phyloP scores from a whole-genome alignment of 2,888 invertebrate genomes.

The Achlya flavicornis region DNA sequence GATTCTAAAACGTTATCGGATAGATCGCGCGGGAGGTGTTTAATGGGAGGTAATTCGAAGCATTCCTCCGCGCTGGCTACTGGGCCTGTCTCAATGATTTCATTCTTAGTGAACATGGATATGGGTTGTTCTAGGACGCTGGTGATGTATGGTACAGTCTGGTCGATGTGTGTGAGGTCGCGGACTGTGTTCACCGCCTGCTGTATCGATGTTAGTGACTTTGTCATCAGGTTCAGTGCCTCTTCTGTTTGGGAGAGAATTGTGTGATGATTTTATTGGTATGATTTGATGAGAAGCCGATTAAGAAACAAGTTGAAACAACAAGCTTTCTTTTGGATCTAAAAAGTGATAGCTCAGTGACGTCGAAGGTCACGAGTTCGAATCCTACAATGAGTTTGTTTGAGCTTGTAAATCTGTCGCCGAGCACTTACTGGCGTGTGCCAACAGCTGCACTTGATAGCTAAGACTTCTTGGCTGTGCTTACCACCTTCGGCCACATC shows the following conservation, averaged over 20 bases:
- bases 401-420: too few relatives aligned
- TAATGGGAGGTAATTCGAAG: slow-evolving; percentile 87
- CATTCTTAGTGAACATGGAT: slow-evolving; percentile 64
- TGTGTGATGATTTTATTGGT: neutral
- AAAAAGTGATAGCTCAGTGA: too few relatives aligned
- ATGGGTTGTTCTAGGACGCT: slow-evolving; percentile 73
- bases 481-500: too few relatives aligned
- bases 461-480: too few relatives aligned
- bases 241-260: slow-evolving; percentile 55
- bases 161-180: slow-evolving; percentile 67
- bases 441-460: too few relatives aligned
- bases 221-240: slow-evolving; percentile 68
- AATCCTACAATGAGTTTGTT: too few relatives aligned
- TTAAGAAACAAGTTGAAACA: too few relatives aligned
- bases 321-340: too few relatives aligned
- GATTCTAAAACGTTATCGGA: slow-evolving; percentile 71
- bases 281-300: too few relatives aligned
- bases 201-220: slow-evolving; percentile 74
- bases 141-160: slow-evolving; percentile 69
- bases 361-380: too few relatives aligned
- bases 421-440: too few relatives aligned
- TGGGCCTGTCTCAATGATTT: slow-evolving; percentile 57
- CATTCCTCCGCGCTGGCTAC: slow-evolving; percentile 88
- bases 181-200: slow-evolving; percentile 75
- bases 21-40: slow-evolving; percentile 75